Evolutionary conservation across 92 coral and sea anemone genomes (phyloP), one percentile per base, ranked within the genome.

Genomic region (Metridium senile): DNA sequence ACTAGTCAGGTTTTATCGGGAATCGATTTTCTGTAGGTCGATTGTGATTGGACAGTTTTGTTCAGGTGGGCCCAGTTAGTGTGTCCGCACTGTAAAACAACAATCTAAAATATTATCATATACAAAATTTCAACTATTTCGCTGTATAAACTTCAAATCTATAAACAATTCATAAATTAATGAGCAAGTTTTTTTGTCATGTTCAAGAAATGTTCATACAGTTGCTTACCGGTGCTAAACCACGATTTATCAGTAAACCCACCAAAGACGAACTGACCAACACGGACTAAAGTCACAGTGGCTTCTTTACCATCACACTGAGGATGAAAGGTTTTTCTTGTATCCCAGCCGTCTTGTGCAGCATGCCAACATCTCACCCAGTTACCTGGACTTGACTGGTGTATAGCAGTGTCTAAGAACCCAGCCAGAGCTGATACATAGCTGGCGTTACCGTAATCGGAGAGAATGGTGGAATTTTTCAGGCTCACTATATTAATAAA

Each of bases 331-430:
- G 78, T 70, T 17, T 13, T 52, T 1, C 81, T 29, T 8, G 56
- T 80, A 53, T 59, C 83, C 81, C 68, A 74, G 30, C 86, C 86
- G 46, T 82, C 86, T 74, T 66, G 17, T 66, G 54, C 35, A 21
- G 76, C 81, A 45, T 43, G 75, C 81, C 81, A 82, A 32, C 86
- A 82, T 57, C 82, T n/a, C 29, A 26, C 70, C 81, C 81, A 83
- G 17, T 70, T 18, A 34, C 81, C 49, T 8, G 80, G 33, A 29
- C 27, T 51, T 71, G 49, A 17, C 28, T 58, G 84, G 18, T 45
- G 47, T 45, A 79, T 57, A 62, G 1, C 64, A 81, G 53, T 45
- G 62, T 21, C 17, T 49, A 54, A 21, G 59, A 13, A 54, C 21
- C 49, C 49, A 39, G 6, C 13, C 49, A 39, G 49, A 39, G 49